A percentile compares a stretch with the other conserved stretches of the same genome.
Conservation (phyloP, 1,140 invertebrate genomes). For the Rhyacophila brunnea region DNA sequence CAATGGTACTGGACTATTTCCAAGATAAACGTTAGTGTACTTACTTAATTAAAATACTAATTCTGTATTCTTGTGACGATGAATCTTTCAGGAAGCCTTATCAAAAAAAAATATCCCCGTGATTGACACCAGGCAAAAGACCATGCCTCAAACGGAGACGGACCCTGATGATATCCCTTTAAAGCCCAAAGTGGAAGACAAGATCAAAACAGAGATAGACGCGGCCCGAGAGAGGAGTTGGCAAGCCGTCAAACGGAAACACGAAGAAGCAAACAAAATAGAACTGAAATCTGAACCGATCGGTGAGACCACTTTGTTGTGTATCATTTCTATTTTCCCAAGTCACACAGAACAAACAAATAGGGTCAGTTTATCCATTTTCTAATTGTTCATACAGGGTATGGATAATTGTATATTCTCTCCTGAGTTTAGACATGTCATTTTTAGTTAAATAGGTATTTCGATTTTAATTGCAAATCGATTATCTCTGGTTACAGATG, state of each 20-base stretch:
- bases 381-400: too few species aligned
- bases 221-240: slow-evolving; percentile 55
- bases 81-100: slow-evolving; percentile 46
- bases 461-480: too few species aligned
- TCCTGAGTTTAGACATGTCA: too few species aligned
- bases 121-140: slow-evolving; percentile 40
- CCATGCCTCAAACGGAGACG: slow-evolving; percentile 39
- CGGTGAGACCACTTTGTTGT: slow-evolving; percentile 40
- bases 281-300: slow-evolving; percentile 51
- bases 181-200: slow-evolving; percentile 46
- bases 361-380: too few species aligned
- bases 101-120: slow-evolving; percentile 48
- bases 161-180: slow-evolving; percentile 52
- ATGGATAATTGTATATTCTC: too few species aligned
- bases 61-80: too few species aligned
- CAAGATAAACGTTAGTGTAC: too few species aligned
- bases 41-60: too few species aligned
- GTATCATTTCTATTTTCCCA: slow-evolving; percentile 14
- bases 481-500: too few species aligned
- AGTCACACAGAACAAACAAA: too few species aligned
- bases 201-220: slow-evolving; percentile 52
- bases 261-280: slow-evolving; percentile 53
- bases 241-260: slow-evolving; percentile 55
- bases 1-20: too few species aligned
- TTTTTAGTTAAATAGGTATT: too few species aligned